phyloP scores from a whole-genome alignment of 2,113 vertebrate genomes.

The Sarotherodon lohbergeri region DNA sequence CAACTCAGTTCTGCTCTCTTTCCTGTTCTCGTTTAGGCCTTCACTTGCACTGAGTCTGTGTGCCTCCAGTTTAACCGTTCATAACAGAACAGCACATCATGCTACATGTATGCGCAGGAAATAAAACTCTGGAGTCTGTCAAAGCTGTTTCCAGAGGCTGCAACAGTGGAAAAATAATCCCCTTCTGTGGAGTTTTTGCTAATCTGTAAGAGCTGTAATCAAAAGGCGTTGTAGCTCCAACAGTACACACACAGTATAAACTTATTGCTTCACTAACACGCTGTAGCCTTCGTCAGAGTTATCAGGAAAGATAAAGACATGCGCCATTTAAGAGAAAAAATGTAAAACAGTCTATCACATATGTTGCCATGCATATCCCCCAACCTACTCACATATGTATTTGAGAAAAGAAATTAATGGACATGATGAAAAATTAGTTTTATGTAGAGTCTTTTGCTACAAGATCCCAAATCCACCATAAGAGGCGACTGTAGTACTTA shows the following conservation, averaged over 20 bases:
- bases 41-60: neutral
- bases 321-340: fast-evolving
- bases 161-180: neutral
- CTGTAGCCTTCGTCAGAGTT: neutral
- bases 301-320: neutral
- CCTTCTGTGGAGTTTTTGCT: neutral
- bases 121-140: neutral
- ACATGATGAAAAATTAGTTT: neutral
- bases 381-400: neutral
- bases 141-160: fast-evolving
- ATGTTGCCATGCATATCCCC: neutral
- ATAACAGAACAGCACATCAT: neutral
- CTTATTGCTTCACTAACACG: neutral
- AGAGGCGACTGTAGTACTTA: neutral
- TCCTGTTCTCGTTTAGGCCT: neutral
- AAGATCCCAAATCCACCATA: neutral
- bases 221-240: neutral
- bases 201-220: neutral
- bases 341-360: neutral
- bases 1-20: neutral
- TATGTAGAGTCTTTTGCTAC: fast-evolving
- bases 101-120: fast-evolving
- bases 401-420: neutral
- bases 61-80: neutral
- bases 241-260: neutral